Evolutionary conservation across 2,797 vertebrate species (phyloP).

Genomic region (Melanotaenia boesemani): DNA sequence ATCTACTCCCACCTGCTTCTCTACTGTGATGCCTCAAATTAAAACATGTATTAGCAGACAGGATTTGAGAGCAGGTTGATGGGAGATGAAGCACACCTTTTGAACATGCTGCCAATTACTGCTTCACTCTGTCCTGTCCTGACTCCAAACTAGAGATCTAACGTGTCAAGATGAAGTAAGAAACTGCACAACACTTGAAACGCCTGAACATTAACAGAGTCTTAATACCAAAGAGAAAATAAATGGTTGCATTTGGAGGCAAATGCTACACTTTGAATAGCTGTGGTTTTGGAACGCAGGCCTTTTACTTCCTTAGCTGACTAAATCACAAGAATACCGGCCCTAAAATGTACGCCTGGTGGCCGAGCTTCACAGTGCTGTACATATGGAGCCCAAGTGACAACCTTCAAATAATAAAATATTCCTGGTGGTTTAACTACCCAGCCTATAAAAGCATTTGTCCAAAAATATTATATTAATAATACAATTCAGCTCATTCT

Average conservation of each 20-base stretch:
- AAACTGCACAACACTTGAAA: conserved; percentile 40
- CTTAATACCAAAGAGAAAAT: conserved; percentile 46
- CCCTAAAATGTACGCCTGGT: conserved; percentile 43
- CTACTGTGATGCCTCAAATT: conserved; percentile 47
- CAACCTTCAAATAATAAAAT: conserved; percentile 60
- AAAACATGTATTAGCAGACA: conserved; percentile 44
- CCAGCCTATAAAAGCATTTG: conserved; percentile 46
- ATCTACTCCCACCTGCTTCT: conserved; percentile 17
- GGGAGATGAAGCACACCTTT: conserved; percentile 61
- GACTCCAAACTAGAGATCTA: conserved; percentile 61
- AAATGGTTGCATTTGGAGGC: conserved; percentile 36
- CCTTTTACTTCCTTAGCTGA: conserved; percentile 34
- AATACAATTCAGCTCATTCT: conserved; percentile 29
- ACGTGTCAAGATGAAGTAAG: conserved; percentile 33
- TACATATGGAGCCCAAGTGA: conserved; percentile 5
- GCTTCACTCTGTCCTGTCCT: conserved; percentile 56
- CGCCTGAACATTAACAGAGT: conserved; percentile 37
- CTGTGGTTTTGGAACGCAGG: conserved; percentile 19
- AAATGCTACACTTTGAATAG: not conserved
- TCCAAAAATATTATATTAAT: conserved; percentile 48
- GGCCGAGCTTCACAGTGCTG: conserved; percentile 19
- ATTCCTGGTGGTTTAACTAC: conserved; percentile 57
- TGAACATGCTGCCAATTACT: conserved; percentile 69
- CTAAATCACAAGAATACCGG: conserved; percentile 39
- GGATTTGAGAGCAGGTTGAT: conserved; percentile 51